phyloP scores from a whole-genome alignment of 2,797 vertebrate genomes.

The Ataeniobius toweri region DNA sequence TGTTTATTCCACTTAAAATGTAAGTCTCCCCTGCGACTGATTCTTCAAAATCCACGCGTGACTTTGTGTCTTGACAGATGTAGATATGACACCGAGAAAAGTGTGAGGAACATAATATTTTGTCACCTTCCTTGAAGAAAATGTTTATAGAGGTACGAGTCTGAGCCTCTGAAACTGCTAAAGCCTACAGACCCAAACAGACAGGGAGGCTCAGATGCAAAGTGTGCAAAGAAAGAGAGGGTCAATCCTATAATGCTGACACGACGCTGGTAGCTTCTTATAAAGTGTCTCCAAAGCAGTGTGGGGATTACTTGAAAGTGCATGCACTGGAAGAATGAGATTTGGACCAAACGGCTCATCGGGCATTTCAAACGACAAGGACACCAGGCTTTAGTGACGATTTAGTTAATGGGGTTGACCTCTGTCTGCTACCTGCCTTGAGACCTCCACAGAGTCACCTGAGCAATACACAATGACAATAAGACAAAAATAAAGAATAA shows the following conservation, averaged over 20 bases:
- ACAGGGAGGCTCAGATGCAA: neutral
- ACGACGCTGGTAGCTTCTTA: constrained; percentile 23
- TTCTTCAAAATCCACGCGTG: neutral
- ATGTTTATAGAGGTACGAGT: neutral
- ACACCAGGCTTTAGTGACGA: neutral
- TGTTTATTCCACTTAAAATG: neutral
- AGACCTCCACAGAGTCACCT: neutral
- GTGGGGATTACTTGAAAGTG: constrained; percentile 1
- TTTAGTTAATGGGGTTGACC: constrained; percentile 24
- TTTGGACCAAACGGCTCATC: neutral
- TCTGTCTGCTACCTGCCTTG: constrained; percentile 3
- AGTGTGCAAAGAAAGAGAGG: constrained; percentile 4
- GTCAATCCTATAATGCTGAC: constrained; percentile 28
- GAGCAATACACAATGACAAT: neutral
- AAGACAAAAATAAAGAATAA: neutral
- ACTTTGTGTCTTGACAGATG: neutral
- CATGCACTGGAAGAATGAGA: neutral
- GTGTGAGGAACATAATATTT: neutral
- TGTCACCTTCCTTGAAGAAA: neutral
- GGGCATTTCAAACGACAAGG: neutral
- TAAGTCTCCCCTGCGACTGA: neutral
- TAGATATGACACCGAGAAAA: neutral
- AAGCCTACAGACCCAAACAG: neutral
- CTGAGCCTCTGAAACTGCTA: constrained; percentile 8
- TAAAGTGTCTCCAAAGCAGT: constrained; percentile 36